Evolutionary conservation across 2,888 invertebrate genomes (phyloP).

Genomic region (Drosophila suboccidentalis): DNA sequence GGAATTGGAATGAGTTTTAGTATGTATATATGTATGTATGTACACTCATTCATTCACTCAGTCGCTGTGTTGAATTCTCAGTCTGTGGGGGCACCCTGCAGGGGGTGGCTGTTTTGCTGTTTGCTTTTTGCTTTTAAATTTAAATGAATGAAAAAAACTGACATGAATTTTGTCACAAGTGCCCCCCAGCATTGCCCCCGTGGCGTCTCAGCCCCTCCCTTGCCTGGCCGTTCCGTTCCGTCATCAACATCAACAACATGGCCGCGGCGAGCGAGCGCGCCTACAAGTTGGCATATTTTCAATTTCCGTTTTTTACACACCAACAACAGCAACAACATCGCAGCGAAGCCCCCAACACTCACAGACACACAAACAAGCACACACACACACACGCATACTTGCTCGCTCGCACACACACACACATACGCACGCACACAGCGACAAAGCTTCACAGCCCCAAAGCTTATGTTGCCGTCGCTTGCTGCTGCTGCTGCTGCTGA

Average conservation of each 20-base stretch:
- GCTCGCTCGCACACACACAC: constrained; percentile 18
- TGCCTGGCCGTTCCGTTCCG: neutral
- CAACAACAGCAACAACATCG: constrained; percentile 47
- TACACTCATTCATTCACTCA: neutral
- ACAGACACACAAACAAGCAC: constrained; percentile 31
- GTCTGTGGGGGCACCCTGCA: constrained; percentile 23
- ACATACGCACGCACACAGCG: constrained; percentile 33
- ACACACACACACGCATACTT: constrained; percentile 23
- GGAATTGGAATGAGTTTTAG: constrained; percentile 16
- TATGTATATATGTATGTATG: neutral
- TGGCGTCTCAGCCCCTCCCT: neutral
- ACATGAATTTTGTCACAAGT: constrained; percentile 77
- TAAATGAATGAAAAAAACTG: constrained; percentile 83
- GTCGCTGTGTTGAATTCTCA: constrained; percentile 24
- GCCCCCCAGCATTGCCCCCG: constrained; percentile 25
- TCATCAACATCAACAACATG: constrained; percentile 42
- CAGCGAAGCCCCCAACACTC: constrained; percentile 52
- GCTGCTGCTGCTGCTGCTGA: constrained; percentile 8
- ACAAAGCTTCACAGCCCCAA: constrained; percentile 66
- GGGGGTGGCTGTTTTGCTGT: constrained; percentile 56
- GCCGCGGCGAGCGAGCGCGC: constrained; percentile 75
- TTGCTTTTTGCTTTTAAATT: constrained; percentile 70
- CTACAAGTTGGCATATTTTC: constrained; percentile 85
- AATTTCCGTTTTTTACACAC: constrained; percentile 82
- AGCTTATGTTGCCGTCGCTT: constrained; percentile 66